phyloP scores from a whole-genome alignment of 30 jellyfish, hydroid and myxozoan genomes.

The Chrysaora quinquecirrha region DNA sequence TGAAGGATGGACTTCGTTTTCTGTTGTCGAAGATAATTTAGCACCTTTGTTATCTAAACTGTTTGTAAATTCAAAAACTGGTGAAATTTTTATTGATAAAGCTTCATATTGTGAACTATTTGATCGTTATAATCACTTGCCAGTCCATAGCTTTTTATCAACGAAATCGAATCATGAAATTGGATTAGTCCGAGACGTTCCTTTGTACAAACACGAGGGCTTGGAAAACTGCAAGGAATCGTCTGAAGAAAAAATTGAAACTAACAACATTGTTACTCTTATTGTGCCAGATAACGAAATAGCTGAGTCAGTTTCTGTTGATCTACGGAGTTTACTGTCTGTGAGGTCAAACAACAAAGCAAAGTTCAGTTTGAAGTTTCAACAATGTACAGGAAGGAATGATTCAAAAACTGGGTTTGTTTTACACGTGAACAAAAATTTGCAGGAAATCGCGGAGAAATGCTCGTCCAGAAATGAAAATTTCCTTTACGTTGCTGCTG shows the following conservation, averaged over 20 bases:
- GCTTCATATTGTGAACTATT: conserved; percentile 30
- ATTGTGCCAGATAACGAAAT: neutral
- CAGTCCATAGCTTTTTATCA: conserved; percentile 25
- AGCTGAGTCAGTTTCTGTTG: neutral
- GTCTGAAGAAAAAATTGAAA: neutral
- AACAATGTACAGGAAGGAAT: neutral
- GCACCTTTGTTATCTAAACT: conserved; percentile 51
- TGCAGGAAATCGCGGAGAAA: neutral
- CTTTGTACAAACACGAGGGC: conserved; percentile 17
- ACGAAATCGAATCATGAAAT: conserved; percentile 12
- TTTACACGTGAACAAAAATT: neutral
- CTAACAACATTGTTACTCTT: neutral
- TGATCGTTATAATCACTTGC: neutral
- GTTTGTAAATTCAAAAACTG: conserved; percentile 24
- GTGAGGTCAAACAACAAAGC: neutral
- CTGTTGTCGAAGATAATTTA: conserved; percentile 20
- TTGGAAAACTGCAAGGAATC: conserved; percentile 18
- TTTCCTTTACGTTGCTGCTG: neutral
- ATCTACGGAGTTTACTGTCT: neutral
- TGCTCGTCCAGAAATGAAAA: neutral
- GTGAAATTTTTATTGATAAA: conserved; percentile 20
- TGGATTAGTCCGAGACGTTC: conserved; percentile 42
- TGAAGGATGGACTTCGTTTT: conserved; percentile 52
- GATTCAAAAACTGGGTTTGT: neutral
- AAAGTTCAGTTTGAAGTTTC: neutral